phyloP scores from a whole-genome alignment of 1,140 invertebrate species.

The roundworm (Caenorhabditis elegans) region DNA sequence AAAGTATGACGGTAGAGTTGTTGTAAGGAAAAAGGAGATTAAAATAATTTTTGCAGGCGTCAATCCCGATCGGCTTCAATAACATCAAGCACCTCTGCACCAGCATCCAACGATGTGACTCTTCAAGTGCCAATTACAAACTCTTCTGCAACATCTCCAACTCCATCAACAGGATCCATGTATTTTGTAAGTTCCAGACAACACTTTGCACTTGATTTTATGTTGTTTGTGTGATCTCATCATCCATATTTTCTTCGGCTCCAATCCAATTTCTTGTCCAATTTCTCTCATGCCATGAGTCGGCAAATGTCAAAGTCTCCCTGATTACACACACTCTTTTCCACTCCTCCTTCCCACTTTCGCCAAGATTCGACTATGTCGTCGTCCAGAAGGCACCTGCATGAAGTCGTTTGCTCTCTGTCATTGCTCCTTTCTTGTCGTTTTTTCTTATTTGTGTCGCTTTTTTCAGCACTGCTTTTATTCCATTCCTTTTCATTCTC shows the following conservation, averaged over 20 bases:
- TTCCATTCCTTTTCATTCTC: neutral
- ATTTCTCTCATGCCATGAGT: conserved; percentile 4
- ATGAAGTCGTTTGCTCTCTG: conserved; percentile 16
- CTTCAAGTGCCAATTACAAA: neutral
- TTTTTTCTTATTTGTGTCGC: conserved; percentile 4
- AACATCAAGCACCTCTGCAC: neutral
- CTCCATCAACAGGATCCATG: neutral
- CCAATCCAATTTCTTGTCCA: neutral
- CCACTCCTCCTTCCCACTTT: neutral
- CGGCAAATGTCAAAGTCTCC: neutral
- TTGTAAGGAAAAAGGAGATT: too few relatives aligned
- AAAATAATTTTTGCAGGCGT: neutral
- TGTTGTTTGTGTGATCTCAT: conserved; percentile 5
- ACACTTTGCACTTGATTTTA: neutral
- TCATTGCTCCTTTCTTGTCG: neutral
- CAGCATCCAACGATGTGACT: neutral
- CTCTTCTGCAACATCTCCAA: neutral
- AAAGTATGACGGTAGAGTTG: neutral
- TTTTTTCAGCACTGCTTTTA: neutral
- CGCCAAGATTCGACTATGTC: neutral
- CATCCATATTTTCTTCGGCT: neutral
- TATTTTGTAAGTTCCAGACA: neutral
- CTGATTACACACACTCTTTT: neutral
- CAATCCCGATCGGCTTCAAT: neutral
- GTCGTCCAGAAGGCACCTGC: conserved; percentile 28